A percentile compares a stretch with the other conserved stretches of the same genome.
Conservation (phyloP, 2,888 invertebrate genomes). For the Eilema depressum region DNA sequence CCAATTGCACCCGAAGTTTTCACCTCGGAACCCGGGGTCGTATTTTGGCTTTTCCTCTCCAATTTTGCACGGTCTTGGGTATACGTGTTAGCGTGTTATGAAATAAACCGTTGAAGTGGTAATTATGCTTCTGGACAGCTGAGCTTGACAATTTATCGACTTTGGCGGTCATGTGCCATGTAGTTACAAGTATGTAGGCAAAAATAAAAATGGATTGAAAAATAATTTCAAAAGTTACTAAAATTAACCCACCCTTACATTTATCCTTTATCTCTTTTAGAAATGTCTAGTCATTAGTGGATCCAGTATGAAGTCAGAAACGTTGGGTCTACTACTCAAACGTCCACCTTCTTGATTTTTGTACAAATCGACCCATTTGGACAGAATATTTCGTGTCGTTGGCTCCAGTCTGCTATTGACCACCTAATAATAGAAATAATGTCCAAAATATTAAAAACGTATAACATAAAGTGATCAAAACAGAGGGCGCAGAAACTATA, state of each 20-base stretch:
- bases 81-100: too few relatives aligned
- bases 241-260: neutral
- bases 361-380: conserved; percentile 87
- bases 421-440: conserved; percentile 71
- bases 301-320: conserved; percentile 87
- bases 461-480: too few relatives aligned
- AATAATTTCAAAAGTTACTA: conserved; percentile 35
- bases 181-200: conserved; percentile 77
- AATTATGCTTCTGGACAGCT: too few relatives aligned
- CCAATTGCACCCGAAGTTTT: too few relatives aligned
- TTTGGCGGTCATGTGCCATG: too few relatives aligned
- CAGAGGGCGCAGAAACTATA: too few relatives aligned
- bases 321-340: conserved; percentile 88
- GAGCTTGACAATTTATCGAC: too few relatives aligned
- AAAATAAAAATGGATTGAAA: conserved; percentile 92
- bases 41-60: too few relatives aligned
- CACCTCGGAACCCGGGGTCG: too few relatives aligned
- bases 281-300: conserved; percentile 60
- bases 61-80: too few relatives aligned
- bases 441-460: neutral
- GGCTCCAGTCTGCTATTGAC: conserved; percentile 95
- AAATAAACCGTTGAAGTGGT: too few relatives aligned
- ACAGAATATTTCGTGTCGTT: conserved; percentile 89
- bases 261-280: neutral
- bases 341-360: conserved; percentile 91